These are phyloP conservation scores for Carabus problematicus DNA, from an alignment of 2,888 invertebrate species.

Conservation along the genomic window DNA sequence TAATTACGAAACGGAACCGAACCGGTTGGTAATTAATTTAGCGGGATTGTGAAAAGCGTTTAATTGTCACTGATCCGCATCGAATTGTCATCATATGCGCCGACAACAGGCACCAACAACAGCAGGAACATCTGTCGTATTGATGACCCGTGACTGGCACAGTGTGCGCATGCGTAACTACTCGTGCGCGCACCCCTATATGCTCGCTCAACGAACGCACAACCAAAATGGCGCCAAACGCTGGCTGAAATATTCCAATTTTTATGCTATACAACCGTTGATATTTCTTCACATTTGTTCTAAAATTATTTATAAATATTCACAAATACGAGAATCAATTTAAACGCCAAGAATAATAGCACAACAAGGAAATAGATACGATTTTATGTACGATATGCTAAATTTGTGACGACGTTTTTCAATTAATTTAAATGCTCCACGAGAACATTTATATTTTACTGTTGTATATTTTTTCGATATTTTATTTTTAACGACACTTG, in stretches of 20 bases:
- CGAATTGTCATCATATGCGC: conserved; percentile 29
- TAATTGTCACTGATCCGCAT: conserved; percentile 25
- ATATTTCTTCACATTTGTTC: too few species aligned
- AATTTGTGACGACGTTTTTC: too few species aligned
- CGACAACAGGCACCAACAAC: conserved; percentile 1
- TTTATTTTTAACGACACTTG: too few species aligned
- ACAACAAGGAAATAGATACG: too few species aligned
- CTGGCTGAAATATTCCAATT: conserved; percentile 7
- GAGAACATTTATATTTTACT: too few species aligned
- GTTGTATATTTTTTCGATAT: too few species aligned
- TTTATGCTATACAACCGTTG: not conserved
- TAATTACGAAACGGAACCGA: too few species aligned
- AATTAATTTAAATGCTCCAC: not conserved
- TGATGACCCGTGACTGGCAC: conserved; percentile 9
- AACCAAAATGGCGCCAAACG: conserved; percentile 39
- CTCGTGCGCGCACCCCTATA: conserved; percentile 12
- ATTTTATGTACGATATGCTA: too few species aligned
- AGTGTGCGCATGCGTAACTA: conserved; percentile 24
- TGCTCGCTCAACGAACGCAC: conserved; percentile 7
- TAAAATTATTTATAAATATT: too few species aligned
- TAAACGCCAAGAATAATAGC: too few species aligned
- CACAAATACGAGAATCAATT: too few species aligned
- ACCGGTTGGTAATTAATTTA: conserved; percentile 11
- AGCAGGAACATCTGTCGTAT: conserved; percentile 38
- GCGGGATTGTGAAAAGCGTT: conserved; percentile 19